These are phyloP conservation scores for Drosophila kuntzei DNA, from an alignment of 2,888 invertebrate genomes.

Conservation along the genomic window DNA sequence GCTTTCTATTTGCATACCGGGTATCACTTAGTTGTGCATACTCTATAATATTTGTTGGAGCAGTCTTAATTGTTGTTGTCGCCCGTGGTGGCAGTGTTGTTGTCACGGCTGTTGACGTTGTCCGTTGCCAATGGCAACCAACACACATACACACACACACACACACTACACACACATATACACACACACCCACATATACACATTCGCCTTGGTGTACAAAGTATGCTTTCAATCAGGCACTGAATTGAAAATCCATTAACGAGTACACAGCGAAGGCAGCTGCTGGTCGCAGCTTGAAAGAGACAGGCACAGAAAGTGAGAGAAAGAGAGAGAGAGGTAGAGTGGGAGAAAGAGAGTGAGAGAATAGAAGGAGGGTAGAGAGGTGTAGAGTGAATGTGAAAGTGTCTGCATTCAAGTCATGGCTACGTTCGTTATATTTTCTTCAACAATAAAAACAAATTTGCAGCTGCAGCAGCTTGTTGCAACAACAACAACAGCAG, in stretches of 20 bases:
- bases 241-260: conserved; percentile 82
- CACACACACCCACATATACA: conserved; percentile 17
- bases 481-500: conserved; percentile 18
- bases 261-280: conserved; percentile 71
- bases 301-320: background rate
- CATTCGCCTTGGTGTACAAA: conserved; percentile 45
- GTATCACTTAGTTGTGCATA: background rate
- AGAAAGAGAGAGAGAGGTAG: background rate
- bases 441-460: conserved; percentile 78
- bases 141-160: conserved; percentile 58
- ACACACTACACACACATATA: conserved; percentile 37
- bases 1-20: background rate
- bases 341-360: background rate
- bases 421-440: conserved; percentile 64
- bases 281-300: conserved; percentile 34
- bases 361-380: background rate
- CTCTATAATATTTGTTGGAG: background rate
- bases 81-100: conserved; percentile 50
- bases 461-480: conserved; percentile 53
- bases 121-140: conserved; percentile 78
- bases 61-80: conserved; percentile 15
- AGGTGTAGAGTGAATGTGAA: background rate
- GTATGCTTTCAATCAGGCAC: conserved; percentile 82
- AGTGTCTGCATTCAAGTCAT: conserved; percentile 52
- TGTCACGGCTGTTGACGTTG: conserved; percentile 70